Percentiles rank a stretch among this genome's conserved stretches.
Evolutionary conservation across 2,888 invertebrate genomes (phyloP).

Genomic region (Ochlodes sylvanus): DNA sequence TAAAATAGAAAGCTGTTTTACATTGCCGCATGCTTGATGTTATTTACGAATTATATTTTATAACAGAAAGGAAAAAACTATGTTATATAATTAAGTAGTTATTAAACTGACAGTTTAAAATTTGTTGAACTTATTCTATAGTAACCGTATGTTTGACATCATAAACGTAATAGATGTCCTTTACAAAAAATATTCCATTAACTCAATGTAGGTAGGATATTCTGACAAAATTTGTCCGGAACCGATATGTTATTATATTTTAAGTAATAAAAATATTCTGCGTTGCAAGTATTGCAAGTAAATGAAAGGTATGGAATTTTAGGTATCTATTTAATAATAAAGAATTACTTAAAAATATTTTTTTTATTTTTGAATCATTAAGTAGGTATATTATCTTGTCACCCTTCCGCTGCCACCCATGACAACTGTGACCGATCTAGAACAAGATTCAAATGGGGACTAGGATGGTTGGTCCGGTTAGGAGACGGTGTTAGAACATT

Average conservation of each 20-base stretch:
- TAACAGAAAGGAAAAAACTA: background rate
- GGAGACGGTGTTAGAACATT: too few species aligned
- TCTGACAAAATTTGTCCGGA: background rate
- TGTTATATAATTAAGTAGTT: background rate
- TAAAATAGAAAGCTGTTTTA: too few species aligned
- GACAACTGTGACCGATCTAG: too few species aligned
- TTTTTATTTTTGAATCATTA: too few species aligned
- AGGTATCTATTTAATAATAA: constrained; percentile 19
- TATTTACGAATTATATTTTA: background rate
- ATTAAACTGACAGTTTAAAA: background rate
- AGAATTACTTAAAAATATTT: background rate
- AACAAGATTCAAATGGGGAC: too few species aligned
- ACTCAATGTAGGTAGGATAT: background rate
- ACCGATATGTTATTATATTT: background rate
- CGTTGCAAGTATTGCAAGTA: constrained; percentile 16
- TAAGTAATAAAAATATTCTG: constrained; percentile 4
- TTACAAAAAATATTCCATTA: background rate
- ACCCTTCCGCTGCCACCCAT: too few species aligned
- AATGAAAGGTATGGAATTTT: constrained; percentile 15
- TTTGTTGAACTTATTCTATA: background rate
- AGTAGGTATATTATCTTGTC: too few species aligned
- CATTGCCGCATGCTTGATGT: too few species aligned
- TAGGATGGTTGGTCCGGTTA: too few species aligned
- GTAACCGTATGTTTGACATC: background rate
- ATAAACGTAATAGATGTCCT: background rate